Evolutionary conservation across 2,888 invertebrate species (phyloP).

Genomic region (Mesorhabditis belari): DNA sequence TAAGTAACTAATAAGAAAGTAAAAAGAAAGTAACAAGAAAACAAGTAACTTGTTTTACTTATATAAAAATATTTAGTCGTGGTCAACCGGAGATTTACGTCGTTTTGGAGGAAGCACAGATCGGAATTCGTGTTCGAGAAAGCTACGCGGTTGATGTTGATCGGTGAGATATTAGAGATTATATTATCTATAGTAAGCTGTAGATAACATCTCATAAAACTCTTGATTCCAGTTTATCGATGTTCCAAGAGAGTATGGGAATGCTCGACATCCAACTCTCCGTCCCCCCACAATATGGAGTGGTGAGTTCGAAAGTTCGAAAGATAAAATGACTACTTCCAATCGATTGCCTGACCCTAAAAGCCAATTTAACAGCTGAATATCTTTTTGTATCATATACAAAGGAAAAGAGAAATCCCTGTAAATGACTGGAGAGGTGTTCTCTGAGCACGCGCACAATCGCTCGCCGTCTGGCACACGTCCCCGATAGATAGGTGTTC

Average conservation of each 20-base stretch:
- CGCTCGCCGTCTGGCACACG: no score
- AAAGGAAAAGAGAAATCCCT: no score
- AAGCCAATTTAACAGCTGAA: no score
- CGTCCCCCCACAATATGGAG: conserved; percentile 51
- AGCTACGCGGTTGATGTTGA: conserved; percentile 50
- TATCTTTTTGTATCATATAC: no score
- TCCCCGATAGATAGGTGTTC: background rate
- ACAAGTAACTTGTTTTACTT: no score
- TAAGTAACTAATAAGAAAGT: no score
- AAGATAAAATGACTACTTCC: background rate
- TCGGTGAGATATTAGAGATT: conserved; percentile 17
- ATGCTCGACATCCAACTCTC: conserved; percentile 47
- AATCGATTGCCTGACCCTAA: no score
- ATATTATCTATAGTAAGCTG: background rate
- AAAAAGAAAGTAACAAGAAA: no score
- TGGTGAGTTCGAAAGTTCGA: conserved; percentile 23
- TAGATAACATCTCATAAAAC: background rate
- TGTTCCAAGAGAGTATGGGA: conserved; percentile 51
- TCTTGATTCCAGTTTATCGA: conserved; percentile 10
- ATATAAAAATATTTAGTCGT: no score
- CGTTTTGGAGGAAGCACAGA: conserved; percentile 50
- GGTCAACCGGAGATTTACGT: conserved; percentile 53
- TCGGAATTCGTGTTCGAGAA: conserved; percentile 36
- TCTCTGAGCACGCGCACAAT: no score
- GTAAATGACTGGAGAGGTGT: no score